Evolutionary conservation across 1,140 invertebrate genomes (phyloP), one percentile per base, ranked within the genome.

Genomic region (Temnothorax curvispinosus): DNA sequence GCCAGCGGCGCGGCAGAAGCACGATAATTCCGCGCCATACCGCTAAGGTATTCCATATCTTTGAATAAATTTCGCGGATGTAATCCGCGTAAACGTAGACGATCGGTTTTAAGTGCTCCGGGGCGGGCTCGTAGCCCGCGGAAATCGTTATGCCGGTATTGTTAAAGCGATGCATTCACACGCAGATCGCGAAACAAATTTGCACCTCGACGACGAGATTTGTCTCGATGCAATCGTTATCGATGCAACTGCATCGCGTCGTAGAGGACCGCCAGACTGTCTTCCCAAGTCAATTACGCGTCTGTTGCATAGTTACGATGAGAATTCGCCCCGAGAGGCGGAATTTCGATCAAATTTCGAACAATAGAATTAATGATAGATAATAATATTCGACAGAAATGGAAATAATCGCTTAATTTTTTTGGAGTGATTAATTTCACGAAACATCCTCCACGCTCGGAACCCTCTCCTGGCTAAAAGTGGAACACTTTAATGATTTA

Each of bases 21-120:
- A 21, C 47, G 77, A 52, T 69, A 50, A 27, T 47, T 35, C 18
- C 50, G 50, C 44, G 13, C 9, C 38, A 2, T 11, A 35, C 38
- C 38, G 67, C n/a, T 74, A 72, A 74, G 67, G 27, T 82, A 82
- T 82, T 82, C 80, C 80, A 82, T 82, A 74, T 74, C 54, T 74
- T 82, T 82, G 80, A 82, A 82, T 82, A 82, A 74, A 82, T 82
- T 82, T 74, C 54, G 67, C 67, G 67, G 11, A 38, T 82, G 21
- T 69, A 81, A 81, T 81, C 77, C 62, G 35, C 47, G 47, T 38
- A 65, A 35, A 50, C 44, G 64, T 41, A 71, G 80, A 74, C 54
- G 67, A 56, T 21, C 41, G 50, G 38, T 74, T 74, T 82, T 82
- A 82, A 74, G 67, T 82, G 80, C 67, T 47, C 38, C n/a, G 11